Evolutionary conservation across 2,888 invertebrate genomes (phyloP).

Genomic region (Sarcophaga carnaria): DNA sequence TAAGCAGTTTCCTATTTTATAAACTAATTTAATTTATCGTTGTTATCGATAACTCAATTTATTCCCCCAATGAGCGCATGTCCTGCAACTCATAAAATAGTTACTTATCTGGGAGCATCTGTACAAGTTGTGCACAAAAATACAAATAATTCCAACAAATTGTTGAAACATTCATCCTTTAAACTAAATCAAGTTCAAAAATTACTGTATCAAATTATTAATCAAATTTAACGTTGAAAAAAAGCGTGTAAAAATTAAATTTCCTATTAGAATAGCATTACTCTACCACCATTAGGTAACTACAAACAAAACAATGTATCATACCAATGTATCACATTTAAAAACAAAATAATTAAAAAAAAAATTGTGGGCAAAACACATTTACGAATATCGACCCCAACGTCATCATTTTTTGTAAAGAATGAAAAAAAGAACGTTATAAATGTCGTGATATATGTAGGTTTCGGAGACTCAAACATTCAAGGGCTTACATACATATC

Average conservation of each 20-base stretch:
- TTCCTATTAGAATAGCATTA: background rate
- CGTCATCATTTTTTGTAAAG: background rate
- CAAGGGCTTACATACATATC: background rate
- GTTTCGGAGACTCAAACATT: background rate
- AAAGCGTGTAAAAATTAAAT: background rate
- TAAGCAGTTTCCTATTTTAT: background rate
- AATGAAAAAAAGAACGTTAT: background rate
- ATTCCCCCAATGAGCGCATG: conserved; percentile 51
- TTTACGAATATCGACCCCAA: background rate
- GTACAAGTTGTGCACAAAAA: conserved; percentile 59
- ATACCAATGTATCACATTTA: background rate
- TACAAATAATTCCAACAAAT: conserved; percentile 53
- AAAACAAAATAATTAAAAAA: background rate
- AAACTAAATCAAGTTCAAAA: background rate
- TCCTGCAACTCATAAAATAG: conserved; percentile 41
- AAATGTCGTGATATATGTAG: background rate
- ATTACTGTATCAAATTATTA: background rate
- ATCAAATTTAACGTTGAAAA: background rate
- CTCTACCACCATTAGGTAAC: conserved; percentile 1
- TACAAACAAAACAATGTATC: background rate
- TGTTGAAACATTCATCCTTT: conserved; percentile 32
- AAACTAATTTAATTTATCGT: background rate
- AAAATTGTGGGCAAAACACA: background rate
- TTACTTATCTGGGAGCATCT: conserved; percentile 64
- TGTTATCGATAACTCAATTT: background rate